Evolutionary conservation across 2,797 vertebrate species (phyloP).

Genomic region (Spizella passerina): DNA sequence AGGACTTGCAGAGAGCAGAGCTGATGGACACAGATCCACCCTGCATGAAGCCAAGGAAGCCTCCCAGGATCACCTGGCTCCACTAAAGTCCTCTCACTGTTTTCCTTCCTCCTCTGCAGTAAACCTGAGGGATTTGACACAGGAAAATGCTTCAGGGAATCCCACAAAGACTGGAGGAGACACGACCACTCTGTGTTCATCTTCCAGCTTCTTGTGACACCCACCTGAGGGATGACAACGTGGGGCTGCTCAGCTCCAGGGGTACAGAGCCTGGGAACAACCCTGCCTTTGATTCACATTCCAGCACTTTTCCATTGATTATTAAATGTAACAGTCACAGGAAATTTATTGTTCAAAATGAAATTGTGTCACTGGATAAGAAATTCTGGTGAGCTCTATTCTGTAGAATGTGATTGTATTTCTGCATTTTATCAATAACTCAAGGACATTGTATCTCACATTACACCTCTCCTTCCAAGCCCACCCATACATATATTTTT

Average conservation of each 20-base stretch:
- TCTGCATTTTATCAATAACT: not conserved
- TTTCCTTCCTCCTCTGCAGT: not conserved
- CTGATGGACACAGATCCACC: not conserved
- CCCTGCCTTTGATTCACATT: not conserved
- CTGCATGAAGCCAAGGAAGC: not conserved
- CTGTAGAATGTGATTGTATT: not conserved
- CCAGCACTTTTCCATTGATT: not conserved
- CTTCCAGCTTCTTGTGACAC: not conserved
- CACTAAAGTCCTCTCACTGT: not conserved
- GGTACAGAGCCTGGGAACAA: not conserved
- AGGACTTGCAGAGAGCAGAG: not conserved
- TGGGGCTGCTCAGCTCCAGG: not conserved
- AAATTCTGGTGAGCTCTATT: not conserved
- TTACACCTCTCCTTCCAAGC: not conserved
- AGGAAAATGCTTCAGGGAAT: not conserved
- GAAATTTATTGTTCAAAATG: not conserved
- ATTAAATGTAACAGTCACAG: not conserved
- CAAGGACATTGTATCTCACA: not conserved
- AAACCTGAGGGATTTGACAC: not conserved
- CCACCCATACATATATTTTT: not conserved
- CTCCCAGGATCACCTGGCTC: accelerated
- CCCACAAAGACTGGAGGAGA: not conserved
- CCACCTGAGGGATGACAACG: not conserved
- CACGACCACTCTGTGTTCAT: not conserved
- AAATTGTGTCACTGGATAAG: not conserved